These are phyloP conservation scores for Leptothorax acervorum DNA, from an alignment of 2,888 invertebrate species.

Conservation along the genomic window DNA sequence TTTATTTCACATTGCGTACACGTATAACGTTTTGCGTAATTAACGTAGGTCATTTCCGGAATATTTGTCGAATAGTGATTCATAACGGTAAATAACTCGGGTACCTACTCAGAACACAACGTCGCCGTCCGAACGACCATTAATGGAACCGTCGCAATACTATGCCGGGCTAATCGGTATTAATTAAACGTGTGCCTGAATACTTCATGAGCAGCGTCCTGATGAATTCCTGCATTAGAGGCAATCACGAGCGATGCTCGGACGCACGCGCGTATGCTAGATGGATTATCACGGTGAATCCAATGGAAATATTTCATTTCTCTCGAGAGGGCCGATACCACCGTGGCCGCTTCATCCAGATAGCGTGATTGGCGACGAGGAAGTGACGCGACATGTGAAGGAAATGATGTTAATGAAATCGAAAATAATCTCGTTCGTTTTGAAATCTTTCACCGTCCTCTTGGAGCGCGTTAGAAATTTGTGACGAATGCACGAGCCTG, in stretches of 20 bases:
- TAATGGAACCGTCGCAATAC: slow-evolving; percentile 66
- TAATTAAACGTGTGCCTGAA: slow-evolving; percentile 72
- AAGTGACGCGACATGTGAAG: slow-evolving; percentile 44
- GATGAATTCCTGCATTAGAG: slow-evolving; percentile 72
- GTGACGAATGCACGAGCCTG: not conserved
- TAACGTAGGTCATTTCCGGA: not conserved
- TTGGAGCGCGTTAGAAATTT: not conserved
- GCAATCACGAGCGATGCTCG: slow-evolving; percentile 58
- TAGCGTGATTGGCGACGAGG: slow-evolving; percentile 3
- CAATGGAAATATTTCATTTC: slow-evolving; percentile 74
- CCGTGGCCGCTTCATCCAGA: slow-evolving; percentile 21
- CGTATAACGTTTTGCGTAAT: not conserved
- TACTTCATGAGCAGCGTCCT: slow-evolving; percentile 72
- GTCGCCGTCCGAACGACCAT: slow-evolving; percentile 41
- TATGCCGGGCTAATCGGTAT: slow-evolving; percentile 66
- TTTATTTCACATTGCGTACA: not conserved
- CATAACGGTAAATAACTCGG: slow-evolving; percentile 34
- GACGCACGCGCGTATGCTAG: slow-evolving; percentile 29
- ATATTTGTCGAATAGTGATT: not conserved
- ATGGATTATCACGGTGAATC: slow-evolving; percentile 68
- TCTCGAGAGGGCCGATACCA: slow-evolving; percentile 43
- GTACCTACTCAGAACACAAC: not conserved
- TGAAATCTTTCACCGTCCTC: not conserved
- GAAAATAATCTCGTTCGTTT: slow-evolving; percentile 50
- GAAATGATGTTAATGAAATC: slow-evolving; percentile 59